Evolutionary conservation across 2,113 vertebrate genomes (phyloP).

Genomic region (Colossoma macropomum): DNA sequence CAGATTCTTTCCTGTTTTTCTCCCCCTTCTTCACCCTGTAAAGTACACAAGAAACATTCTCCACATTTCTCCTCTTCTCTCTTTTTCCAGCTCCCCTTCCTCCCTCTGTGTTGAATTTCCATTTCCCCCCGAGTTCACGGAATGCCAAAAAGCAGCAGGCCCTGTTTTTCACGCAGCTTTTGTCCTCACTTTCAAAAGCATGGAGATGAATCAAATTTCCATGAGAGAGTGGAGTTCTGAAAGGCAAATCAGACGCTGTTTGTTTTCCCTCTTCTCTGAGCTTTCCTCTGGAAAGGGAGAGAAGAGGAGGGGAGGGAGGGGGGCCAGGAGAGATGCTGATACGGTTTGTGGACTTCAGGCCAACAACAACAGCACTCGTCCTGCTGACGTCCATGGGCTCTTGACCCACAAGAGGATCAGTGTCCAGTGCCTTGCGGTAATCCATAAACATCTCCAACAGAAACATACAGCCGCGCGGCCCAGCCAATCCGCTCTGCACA

Average conservation of each 20-base stretch:
- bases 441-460: slow-evolving; percentile 9
- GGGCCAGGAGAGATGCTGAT: background rate
- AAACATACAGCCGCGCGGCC: background rate
- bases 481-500: background rate
- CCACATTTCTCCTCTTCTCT: background rate
- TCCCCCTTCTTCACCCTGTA: background rate
- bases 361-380: background rate
- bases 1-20: slow-evolving; percentile 17
- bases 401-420: slow-evolving; percentile 11
- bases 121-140: background rate
- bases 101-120: background rate
- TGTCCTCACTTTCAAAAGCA: slow-evolving; percentile 22
- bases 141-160: background rate
- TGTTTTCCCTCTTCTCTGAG: slow-evolving; percentile 6
- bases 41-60: slow-evolving; percentile 10
- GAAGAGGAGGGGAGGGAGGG: background rate
- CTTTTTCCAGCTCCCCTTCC: background rate
- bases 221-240: slow-evolving; percentile 9
- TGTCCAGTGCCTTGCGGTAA: background rate
- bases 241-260: slow-evolving; percentile 16
- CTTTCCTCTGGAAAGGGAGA: background rate
- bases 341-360: background rate
- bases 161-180: background rate
- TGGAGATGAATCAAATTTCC: slow-evolving; percentile 25
- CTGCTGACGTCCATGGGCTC: background rate